Conservation (phyloP, 2,888 invertebrate species). For the Subacronicta megacephala region DNA sequence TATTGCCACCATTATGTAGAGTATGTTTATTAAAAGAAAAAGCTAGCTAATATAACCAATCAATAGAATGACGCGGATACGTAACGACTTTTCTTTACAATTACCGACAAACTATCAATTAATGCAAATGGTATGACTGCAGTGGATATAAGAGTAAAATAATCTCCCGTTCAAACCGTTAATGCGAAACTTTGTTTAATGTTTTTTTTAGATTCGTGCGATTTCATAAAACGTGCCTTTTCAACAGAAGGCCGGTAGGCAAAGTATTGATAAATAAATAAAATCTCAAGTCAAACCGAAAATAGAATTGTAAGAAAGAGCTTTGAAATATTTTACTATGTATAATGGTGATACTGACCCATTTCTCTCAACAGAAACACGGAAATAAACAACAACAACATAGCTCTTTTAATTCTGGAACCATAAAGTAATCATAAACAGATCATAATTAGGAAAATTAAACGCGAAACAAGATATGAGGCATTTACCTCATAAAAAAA, state of each 20-base stretch:
- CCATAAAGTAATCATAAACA: conserved; percentile 34
- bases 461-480: conserved; percentile 23
- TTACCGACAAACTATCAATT: too few relatives aligned
- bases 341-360: conserved; percentile 3
- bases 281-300: background rate
- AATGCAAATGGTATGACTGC: too few relatives aligned
- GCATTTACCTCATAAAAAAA: conserved; percentile 21
- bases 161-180: too few relatives aligned
- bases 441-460: conserved; percentile 19
- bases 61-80: conserved; percentile 2
- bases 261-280: background rate
- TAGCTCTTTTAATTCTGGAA: conserved; percentile 18
- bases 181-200: background rate
- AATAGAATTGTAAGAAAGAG: background rate
- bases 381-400: conserved; percentile 15
- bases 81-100: too few relatives aligned
- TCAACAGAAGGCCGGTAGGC: too few relatives aligned
- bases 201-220: too few relatives aligned
- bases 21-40: background rate
- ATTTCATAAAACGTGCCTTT: too few relatives aligned
- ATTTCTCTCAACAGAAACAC: conserved; percentile 12
- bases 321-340: background rate
- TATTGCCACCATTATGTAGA: background rate
- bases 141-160: too few relatives aligned
- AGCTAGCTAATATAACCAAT: conserved; percentile 5